phyloP scores from a whole-genome alignment of 2,113 vertebrate genomes.

The Forbesichthys agassizii region DNA sequence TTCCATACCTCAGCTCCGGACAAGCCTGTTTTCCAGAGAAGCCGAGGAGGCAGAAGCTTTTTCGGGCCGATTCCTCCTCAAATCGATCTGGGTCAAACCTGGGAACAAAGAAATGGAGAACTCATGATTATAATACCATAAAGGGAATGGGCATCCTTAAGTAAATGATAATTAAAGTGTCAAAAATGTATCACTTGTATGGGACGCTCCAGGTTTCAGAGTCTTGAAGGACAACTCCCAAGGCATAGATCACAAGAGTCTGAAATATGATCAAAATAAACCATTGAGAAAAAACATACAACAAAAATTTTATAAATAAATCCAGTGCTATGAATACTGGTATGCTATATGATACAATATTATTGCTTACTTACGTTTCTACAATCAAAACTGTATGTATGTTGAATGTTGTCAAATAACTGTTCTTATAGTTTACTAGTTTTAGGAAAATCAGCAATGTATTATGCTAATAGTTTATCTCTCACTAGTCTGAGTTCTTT shows the following conservation, averaged over 20 bases:
- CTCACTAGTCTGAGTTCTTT: too few relatives aligned
- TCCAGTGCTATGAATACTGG: too few relatives aligned
- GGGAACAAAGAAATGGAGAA: neutral
- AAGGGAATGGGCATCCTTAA: neutral
- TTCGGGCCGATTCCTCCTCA: slow-evolving; percentile 79
- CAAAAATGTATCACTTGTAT: slow-evolving; percentile 79
- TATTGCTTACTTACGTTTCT: too few relatives aligned
- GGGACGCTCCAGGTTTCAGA: slow-evolving; percentile 85
- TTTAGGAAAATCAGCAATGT: too few relatives aligned
- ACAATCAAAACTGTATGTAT: too few relatives aligned
- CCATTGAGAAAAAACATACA: too few relatives aligned
- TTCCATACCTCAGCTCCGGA: slow-evolving; percentile 86
- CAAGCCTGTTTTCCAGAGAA: slow-evolving; percentile 93
- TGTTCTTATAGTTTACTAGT: too few relatives aligned
- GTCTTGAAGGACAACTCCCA: slow-evolving; percentile 93
- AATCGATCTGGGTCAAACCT: slow-evolving; percentile 95
- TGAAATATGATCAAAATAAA: slow-evolving; percentile 59
- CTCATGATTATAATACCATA: neutral
- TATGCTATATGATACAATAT: too few relatives aligned
- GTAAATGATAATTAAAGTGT: neutral
- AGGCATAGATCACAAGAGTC: slow-evolving; percentile 93
- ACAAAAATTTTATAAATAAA: too few relatives aligned
- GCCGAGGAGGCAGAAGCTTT: slow-evolving; percentile 87
- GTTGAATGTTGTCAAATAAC: too few relatives aligned
- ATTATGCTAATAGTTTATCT: too few relatives aligned